Base-by-base conservation (phyloP, 2,113 vertebrate genomes). In the Gopherus flavomarginatus region DNA sequence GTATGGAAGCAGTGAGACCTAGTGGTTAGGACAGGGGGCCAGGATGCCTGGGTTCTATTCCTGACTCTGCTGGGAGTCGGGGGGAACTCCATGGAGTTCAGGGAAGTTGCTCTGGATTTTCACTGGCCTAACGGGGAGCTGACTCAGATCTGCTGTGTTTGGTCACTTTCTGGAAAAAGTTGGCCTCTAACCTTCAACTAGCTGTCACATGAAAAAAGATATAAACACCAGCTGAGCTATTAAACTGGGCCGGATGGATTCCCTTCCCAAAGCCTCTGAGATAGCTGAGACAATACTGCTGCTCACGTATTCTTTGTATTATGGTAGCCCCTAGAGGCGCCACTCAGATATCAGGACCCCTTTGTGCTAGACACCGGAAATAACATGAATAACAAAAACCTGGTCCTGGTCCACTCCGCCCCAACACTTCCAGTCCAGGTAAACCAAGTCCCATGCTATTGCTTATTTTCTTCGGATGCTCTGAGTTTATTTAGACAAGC, bases 1-100 rank as follows among this genome's bases (percentile, higher is more conserved):
- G 27, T 50, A 38, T 56, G 62, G 54, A 5, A 35, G 78, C 85
- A 47, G 13, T 4, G 22, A 4, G 13, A 1, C 1, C 0, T 3
- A 11, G 29, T 80, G 81, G 52, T 44, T 5, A 49, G 42, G 13
- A 21, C 3, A 35, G 3, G 53, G 19, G 85, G 6, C 22, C 3
- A 4, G 14, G 1, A 10, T 9, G 35, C 35, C 62, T n/a, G 31
- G 35, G 62, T 69, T 69, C 35, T 69, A 69, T n/a, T 69, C 35
- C 17, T 69, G 35, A n/a, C 62, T 69, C 62, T 8, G 35, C 35
- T 2, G 8, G 62, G 17, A 21, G 29, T 10, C 8, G 8, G 35
- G 12, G 27, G 29, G 59, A 31, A 62, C 13, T 31, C 59, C 16
- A 9, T 14, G 12, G 8, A 19, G 62, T 21, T 19, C 62, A 69